Evolutionary conservation across 2,113 vertebrate species (phyloP).

Genomic region (Macquaria australasica): DNA sequence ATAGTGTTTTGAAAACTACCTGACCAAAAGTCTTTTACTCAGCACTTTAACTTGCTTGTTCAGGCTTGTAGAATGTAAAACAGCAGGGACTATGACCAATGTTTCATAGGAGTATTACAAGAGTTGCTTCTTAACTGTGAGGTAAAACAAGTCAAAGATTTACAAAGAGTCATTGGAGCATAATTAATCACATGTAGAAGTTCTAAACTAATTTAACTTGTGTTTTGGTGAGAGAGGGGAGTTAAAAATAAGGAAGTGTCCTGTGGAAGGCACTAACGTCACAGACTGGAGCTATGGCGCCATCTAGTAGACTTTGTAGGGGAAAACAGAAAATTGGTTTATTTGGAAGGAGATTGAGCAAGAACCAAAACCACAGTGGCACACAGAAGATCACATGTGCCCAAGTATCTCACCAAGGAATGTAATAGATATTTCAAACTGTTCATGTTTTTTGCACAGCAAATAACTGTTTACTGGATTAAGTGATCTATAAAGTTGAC

Average conservation of each 20-base stretch:
- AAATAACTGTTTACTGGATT: neutral
- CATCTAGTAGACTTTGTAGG: neutral
- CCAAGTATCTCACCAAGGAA: neutral
- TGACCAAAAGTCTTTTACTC: neutral
- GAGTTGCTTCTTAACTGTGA: neutral
- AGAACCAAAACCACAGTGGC: too few species aligned
- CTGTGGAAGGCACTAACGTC: neutral
- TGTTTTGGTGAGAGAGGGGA: neutral
- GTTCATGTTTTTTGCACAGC: neutral
- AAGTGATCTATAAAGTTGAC: neutral
- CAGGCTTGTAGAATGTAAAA: neutral
- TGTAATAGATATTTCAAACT: too few species aligned
- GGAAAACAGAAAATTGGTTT: neutral
- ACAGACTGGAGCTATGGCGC: neutral
- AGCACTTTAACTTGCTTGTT: constrained; percentile 25
- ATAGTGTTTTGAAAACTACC: neutral
- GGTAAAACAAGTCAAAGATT: neutral
- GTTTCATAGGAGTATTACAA: neutral
- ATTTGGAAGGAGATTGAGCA: too few species aligned
- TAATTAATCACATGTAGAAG: neutral
- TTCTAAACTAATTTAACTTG: neutral
- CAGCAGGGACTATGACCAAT: fast-evolving
- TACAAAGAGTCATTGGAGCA: neutral
- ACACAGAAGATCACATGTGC: too few species aligned
- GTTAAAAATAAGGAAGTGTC: too few species aligned